Conservation (phyloP, 2,113 vertebrate genomes). For the Engystomops pustulosus region DNA sequence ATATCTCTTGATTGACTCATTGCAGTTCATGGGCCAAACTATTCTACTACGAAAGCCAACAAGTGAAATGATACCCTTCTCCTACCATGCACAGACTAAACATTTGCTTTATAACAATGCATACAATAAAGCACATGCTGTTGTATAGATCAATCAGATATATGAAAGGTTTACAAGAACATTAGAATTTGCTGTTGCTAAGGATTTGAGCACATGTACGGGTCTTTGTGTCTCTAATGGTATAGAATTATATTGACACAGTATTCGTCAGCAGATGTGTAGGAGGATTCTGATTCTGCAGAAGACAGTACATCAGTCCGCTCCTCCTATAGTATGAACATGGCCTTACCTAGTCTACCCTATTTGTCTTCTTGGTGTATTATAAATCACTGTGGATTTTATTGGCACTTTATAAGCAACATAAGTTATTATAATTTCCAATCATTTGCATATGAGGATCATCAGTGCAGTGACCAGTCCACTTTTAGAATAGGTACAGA, state of each 20-base stretch:
- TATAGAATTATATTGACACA: background rate
- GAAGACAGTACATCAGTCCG: background rate
- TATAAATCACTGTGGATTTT: too few species aligned
- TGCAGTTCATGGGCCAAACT: constrained; percentile 4
- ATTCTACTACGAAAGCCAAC: background rate
- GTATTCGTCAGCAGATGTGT: background rate
- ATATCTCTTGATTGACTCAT: background rate
- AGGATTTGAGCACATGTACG: background rate
- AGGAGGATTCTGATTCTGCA: background rate
- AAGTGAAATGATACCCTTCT: background rate
- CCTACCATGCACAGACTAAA: background rate
- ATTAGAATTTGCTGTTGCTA: background rate
- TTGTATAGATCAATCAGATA: background rate
- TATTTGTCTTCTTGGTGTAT: too few species aligned
- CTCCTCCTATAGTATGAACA: too few species aligned
- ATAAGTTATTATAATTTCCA: too few species aligned
- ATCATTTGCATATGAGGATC: too few species aligned
- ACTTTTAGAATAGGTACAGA: too few species aligned
- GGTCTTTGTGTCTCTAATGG: background rate
- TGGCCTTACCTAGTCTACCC: too few species aligned
- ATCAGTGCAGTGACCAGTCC: too few species aligned
- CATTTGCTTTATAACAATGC: background rate
- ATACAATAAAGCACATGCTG: background rate
- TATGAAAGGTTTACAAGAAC: background rate
- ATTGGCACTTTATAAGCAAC: too few species aligned